Evolutionary conservation across 1,140 invertebrate genomes (phyloP).

Genomic region (Mamestra configurata): DNA sequence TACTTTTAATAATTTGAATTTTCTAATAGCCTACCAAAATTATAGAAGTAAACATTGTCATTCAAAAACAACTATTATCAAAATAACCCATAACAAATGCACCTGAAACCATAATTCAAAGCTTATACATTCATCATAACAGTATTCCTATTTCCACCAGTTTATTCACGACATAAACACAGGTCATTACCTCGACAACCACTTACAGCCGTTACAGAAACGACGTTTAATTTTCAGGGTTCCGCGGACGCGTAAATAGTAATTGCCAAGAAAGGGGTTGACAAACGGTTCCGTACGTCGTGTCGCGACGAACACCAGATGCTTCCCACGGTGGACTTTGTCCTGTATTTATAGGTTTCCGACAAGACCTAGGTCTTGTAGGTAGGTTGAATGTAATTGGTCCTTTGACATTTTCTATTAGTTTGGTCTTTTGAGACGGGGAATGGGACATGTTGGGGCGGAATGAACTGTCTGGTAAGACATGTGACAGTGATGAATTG

Average conservation of each 20-base stretch:
- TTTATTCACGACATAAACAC: constrained; percentile 47
- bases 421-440: not conserved
- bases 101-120: not conserved
- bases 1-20: too few relatives aligned
- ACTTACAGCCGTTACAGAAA: constrained; percentile 30
- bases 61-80: not conserved
- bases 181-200: constrained; percentile 34
- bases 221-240: constrained; percentile 53
- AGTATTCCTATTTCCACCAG: constrained; percentile 8
- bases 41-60: not conserved
- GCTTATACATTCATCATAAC: not conserved
- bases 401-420: constrained; percentile 39
- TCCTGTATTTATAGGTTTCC: constrained; percentile 36
- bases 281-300: constrained; percentile 55
- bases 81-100: not conserved
- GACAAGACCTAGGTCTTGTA: not conserved
- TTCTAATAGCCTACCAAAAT: not conserved
- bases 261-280: constrained; percentile 56
- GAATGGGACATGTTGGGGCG: not conserved
- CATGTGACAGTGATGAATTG: not conserved
- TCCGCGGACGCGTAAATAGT: constrained; percentile 51
- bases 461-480: not conserved
- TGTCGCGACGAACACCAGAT: constrained; percentile 52
- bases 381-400: constrained; percentile 10
- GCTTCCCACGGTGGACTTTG: constrained; percentile 55